Conservation (phyloP, 2,888 invertebrate species). For the Sceliomorpha sp. region DNA sequence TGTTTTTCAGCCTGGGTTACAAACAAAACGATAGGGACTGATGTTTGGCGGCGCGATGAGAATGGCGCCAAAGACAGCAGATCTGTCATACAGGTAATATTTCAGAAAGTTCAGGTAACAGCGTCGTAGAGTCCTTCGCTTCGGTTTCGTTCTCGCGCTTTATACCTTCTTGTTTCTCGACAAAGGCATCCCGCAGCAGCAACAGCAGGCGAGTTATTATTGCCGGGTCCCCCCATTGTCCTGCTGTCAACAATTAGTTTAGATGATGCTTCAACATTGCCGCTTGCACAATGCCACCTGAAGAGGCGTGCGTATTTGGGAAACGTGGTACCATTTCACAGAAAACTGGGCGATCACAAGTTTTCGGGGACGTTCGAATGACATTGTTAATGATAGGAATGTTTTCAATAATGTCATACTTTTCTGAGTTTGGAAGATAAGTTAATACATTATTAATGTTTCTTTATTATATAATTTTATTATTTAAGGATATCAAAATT, state of each 20-base stretch:
- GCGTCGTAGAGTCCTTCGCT: slow-evolving; percentile 32
- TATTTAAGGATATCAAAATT: too few relatives aligned
- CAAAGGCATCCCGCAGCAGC: slow-evolving; percentile 31
- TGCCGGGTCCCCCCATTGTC: slow-evolving; percentile 69
- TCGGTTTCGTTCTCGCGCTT: slow-evolving; percentile 38
- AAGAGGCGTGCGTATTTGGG: slow-evolving; percentile 13
- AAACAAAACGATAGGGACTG: slow-evolving; percentile 12
- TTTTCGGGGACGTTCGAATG: too few relatives aligned
- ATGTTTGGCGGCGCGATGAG: slow-evolving; percentile 30
- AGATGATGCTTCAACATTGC: slow-evolving; percentile 73
- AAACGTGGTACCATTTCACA: slow-evolving; percentile 22
- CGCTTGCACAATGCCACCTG: slow-evolving; percentile 37
- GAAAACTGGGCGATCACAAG: slow-evolving; percentile 1
- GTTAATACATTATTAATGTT: too few relatives aligned
- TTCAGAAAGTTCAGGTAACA: slow-evolving; percentile 45
- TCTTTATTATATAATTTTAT: too few relatives aligned
- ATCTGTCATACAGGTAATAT: slow-evolving; percentile 43
- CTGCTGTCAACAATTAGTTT: slow-evolving; percentile 77
- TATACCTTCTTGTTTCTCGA: slow-evolving; percentile 28
- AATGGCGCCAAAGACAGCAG: slow-evolving; percentile 38
- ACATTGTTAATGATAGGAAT: too few relatives aligned
- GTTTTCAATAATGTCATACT: too few relatives aligned
- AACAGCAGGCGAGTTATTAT: slow-evolving; percentile 71
- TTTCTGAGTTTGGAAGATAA: too few relatives aligned
- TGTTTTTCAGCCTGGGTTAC: slow-evolving; percentile 6